Base-by-base conservation (phyloP, 2,888 invertebrate genomes). In the Eupithecia vulgata region DNA sequence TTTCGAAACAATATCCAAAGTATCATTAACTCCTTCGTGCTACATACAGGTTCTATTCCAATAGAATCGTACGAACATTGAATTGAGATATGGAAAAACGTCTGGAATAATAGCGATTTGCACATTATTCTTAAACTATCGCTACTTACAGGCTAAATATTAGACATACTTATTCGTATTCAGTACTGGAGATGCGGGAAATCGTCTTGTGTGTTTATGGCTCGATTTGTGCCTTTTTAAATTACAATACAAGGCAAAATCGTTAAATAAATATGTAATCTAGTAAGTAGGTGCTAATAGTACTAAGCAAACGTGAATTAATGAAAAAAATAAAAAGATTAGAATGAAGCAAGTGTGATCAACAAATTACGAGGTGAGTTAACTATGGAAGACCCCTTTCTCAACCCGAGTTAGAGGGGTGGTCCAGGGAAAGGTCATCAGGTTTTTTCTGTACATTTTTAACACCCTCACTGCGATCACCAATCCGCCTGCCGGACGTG, bases 31-130 rank as follows among this genome's bases (percentile, higher is more conserved):
- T 57, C 25, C n/a, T 12, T 64, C 62, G 37, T 64, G 62, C 35
- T 35, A n/a, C 35, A n/a, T n/a, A n/a, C n/a, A 17, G n/a, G n/a
- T 40, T 42, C 37, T 65, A 65, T 65, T n/a, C 17, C 67, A 64
- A 64, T 48, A 65, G 68, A 42, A 65, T 30, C 37, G 75, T 70
- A 75, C 72, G 72, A 72, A 75, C 75, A 75, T 70, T 72, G 67
- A 72, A 72, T 67, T 52, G 35, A 67, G 66, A 71, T 71, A 45
- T 12, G 48, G 21, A 59, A 37, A 72, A 70, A 65, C 25, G 25
- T 65, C 30, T 17, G 17, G 52, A 21, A 62, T 71, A 66, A 76
- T 72, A 76, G 72, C 70, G 72, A 75, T 70, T 52, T 59, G 48
- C 66, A 70, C 34, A 40, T n/a, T 45, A 48, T 15, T 15, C 48